Base-by-base conservation (phyloP, 2,888 invertebrate genomes). In the Calliphora vomitoria region DNA sequence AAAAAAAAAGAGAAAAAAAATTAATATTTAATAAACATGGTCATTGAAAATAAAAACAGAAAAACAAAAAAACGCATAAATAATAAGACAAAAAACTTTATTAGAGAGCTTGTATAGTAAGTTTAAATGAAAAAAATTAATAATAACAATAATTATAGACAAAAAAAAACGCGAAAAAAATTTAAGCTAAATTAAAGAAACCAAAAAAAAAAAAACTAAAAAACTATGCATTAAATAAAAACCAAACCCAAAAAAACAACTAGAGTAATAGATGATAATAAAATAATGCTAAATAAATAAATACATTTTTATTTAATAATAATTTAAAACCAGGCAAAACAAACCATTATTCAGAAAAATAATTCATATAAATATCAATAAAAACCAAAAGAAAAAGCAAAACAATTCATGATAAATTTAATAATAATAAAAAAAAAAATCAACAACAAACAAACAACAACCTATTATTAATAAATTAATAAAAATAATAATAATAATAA, bases 61-160 rank as follows among this genome's bases (percentile, higher is more conserved):
- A 69, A 76, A 47, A 79, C 25, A 84, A 66, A 86, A 75, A 85
- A 76, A 82, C 62, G 53, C 83, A 88, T 53, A 79, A 86, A 82
- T 88, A 85, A 72, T 84, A 89, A 85, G 83, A 87, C 81, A 82
- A 76, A 87, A 84, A 86, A 88, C 88, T 88, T 88, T 89, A 85
- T 88, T 89, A 90, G 91, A 91, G 92, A 92, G 92, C 92, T 92
- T 92, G 92, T 92, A 92, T 92, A 91, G 91, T 91, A 92, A 92
- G 90, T 90, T 90, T 89, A 88, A 87, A 86, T 69, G 41, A 80
- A 90, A 85, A 90, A 82, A 89, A 81, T n/a, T n/a, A n/a, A n/a
- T n/a, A 85, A 41, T 41, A 75, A 84, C 76, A 84, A 64, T 82
- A 80, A 82, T 68, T 74, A 72, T 79, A 68, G 76, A 72, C 68